Percentiles rank a stretch among this genome's conserved stretches.
phyloP scores from a whole-genome alignment of 2,113 vertebrate species.

The Xyliphius kryptos region DNA sequence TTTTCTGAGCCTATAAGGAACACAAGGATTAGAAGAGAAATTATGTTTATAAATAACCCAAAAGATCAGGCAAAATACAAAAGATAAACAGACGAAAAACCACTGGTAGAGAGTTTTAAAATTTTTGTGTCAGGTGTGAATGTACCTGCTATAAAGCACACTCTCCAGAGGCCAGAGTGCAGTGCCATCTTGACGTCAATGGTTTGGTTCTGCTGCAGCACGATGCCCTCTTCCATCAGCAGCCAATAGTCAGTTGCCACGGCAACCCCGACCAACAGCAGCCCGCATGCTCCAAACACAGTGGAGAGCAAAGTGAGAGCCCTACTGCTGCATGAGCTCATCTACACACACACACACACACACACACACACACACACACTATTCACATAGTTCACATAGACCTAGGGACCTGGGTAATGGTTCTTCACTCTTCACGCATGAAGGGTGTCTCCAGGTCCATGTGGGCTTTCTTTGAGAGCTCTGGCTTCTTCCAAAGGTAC shows the following conservation, averaged over 20 bases:
- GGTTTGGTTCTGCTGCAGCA: slow-evolving; percentile 86
- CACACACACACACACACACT: slow-evolving; percentile 29
- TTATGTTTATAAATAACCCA: slow-evolving; percentile 1
- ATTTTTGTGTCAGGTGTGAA: neutral
- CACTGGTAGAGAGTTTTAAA: no score
- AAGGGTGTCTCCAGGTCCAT: no score
- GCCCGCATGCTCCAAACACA: slow-evolving; percentile 82
- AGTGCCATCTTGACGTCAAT: slow-evolving; percentile 89
- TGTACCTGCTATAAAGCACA: slow-evolving; percentile 86
- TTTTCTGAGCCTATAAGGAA: slow-evolving; percentile 74
- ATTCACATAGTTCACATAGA: no score
- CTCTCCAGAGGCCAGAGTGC: slow-evolving; percentile 87
- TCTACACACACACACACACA: slow-evolving; percentile 53
- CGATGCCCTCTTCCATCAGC: slow-evolving; percentile 85
- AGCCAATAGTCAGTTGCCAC: slow-evolving; percentile 94
- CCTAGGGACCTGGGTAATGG: no score
- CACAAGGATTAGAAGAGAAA: neutral
- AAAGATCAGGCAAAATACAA: neutral
- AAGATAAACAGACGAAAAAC: neutral
- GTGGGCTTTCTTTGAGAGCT: no score
- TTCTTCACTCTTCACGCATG: no score
- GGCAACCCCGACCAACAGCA: slow-evolving; percentile 84
- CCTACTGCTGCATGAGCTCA: slow-evolving; percentile 88
- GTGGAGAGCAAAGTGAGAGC: slow-evolving; percentile 88
- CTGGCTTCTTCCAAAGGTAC: no score